A percentile compares a stretch with the other conserved stretches of the same genome.
Evolutionary conservation across 2,888 invertebrate genomes (phyloP).

Genomic region (Spodoptera picta): DNA sequence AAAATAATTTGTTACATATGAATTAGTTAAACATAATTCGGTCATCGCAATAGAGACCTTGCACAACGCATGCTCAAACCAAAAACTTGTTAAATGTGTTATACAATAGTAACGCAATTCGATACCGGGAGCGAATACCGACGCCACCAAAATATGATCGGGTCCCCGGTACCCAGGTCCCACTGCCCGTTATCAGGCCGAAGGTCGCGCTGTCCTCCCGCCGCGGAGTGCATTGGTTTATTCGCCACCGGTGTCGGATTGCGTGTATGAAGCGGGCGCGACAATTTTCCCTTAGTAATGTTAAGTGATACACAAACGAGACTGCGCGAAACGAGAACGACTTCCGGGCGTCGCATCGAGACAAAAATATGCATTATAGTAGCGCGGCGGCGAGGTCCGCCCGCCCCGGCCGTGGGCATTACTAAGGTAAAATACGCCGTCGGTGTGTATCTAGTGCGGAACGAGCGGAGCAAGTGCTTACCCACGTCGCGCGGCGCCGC

Average conservation of each 20-base stretch:
- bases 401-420: slow-evolving; percentile 65
- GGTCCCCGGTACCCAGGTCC: not conserved
- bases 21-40: too few relatives aligned
- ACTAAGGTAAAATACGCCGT: slow-evolving; percentile 85
- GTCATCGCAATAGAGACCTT: slow-evolving; percentile 50
- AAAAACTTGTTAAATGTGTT: slow-evolving; percentile 70
- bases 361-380: slow-evolving; percentile 85
- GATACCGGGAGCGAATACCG: slow-evolving; percentile 66
- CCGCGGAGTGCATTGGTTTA: not conserved
- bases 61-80: slow-evolving; percentile 75
- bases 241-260: slow-evolving; percentile 71
- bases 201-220: too few relatives aligned
- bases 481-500: slow-evolving; percentile 69
- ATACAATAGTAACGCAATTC: slow-evolving; percentile 62
- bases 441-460: slow-evolving; percentile 67
- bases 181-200: too few relatives aligned
- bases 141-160: not conserved
- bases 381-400: slow-evolving; percentile 59
- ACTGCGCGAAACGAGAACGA: slow-evolving; percentile 56
- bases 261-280: slow-evolving; percentile 73
- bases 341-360: slow-evolving; percentile 69
- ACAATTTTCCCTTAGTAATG: slow-evolving; percentile 88
- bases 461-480: slow-evolving; percentile 71
- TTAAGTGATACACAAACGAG: slow-evolving; percentile 64
- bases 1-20: too few relatives aligned